Base-by-base conservation (phyloP, 1,140 invertebrate genomes). In the Pogonomyrmex californicus region DNA sequence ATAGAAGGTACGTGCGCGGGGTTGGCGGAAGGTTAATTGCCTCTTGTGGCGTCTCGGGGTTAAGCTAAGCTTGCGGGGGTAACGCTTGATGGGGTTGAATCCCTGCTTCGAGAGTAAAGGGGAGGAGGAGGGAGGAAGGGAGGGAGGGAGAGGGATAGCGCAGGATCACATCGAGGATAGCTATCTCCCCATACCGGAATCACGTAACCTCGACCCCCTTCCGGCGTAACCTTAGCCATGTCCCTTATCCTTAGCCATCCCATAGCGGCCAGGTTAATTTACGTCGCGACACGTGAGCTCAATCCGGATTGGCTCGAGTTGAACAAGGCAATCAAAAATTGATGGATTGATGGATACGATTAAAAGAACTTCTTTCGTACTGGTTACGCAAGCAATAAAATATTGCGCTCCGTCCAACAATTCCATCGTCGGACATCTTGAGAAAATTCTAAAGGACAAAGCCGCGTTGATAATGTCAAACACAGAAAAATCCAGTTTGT, bases 1-100 rank as follows among this genome's bases (percentile, higher is more conserved):
- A 68, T 44, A 66, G 44, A 75, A 65, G 87, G 47, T 58, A 87
- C 54, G 73, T 76, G 88, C 77, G 92, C 79, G 90, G 90, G 92
- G 90, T 91, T 91, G 92, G 89, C 87, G 83, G 87, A 92, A 93
- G 94, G 93, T 95, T 95, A 95, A 95, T 95, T 95, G 94, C 92
- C 94, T 94, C 93, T 94, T 93, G 94, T 92, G 93, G 92, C 90
- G 86, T 93, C 92, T 94, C 92, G 86, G 87, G 89, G 87, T 91
- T 93, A 91, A 92, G 90, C 90, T 91, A 91, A 91, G 90, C 92
- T 93, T 87, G 87, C 85, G 76, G 91, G 79, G 87, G 86, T 87
- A 86, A 88, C 86, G 85, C 82, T 90, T 87, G 78, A 90, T 87
- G 60, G 91, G 90, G 79, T 92, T 78, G 85, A 77, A 70, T 65